phyloP scores from a whole-genome alignment of 1,140 invertebrate genomes.

The Polyergus mexicanus region DNA sequence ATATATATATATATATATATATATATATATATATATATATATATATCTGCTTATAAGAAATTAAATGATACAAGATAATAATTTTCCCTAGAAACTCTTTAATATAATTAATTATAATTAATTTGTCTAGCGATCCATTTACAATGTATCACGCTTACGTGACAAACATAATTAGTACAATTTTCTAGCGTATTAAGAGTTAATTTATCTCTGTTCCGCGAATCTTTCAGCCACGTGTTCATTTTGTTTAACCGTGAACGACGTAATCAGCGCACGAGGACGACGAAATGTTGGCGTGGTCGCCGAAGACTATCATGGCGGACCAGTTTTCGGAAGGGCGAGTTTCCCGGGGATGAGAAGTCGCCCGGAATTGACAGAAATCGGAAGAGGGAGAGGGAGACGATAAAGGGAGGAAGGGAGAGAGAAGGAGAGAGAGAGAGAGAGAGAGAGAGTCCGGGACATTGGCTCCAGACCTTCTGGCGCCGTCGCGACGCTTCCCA shows the following conservation, averaged over 20 bases:
- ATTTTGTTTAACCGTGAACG: conserved; percentile 41
- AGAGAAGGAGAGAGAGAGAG: conserved; percentile 63
- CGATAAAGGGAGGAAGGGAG: conserved; percentile 35
- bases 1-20: background rate
- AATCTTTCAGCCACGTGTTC: conserved; percentile 8
- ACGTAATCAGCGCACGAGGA: conserved; percentile 44
- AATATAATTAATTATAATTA: too few species aligned
- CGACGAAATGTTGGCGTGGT: conserved; percentile 38
- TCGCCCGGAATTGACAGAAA: conserved; percentile 77
- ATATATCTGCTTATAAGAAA: background rate
- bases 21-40: background rate
- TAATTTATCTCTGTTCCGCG: conserved; percentile 8
- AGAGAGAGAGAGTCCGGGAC: conserved; percentile 71
- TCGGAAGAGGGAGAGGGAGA: background rate
- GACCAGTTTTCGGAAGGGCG: conserved; percentile 53
- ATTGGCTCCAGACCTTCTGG: conserved; percentile 84
- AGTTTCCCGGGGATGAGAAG: conserved; percentile 69
- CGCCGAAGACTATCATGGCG: conserved; percentile 24
- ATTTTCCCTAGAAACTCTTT: background rate
- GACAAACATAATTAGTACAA: conserved; percentile 5
- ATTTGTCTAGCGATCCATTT: too few species aligned
- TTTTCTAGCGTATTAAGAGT: conserved; percentile 13
- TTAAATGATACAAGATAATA: background rate
- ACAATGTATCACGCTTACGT: background rate
- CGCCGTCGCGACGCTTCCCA: conserved; percentile 83